These are phyloP conservation scores for Microtus montanus DNA, from an alignment of 2,113 vertebrate genomes.

Conservation along the genomic window DNA sequence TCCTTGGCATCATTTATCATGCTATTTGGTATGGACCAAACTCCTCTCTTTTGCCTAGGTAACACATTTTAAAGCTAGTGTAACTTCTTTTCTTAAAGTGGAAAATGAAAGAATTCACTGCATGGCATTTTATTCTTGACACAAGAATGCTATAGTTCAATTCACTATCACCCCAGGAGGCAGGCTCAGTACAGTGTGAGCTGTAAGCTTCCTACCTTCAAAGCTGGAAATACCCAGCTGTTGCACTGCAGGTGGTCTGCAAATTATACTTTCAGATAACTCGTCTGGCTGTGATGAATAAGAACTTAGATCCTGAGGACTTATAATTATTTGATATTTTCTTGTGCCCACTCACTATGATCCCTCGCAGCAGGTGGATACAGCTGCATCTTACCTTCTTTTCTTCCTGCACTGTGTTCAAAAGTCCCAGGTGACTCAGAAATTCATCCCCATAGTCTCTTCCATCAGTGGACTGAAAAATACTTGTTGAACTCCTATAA, in stretches of 20 bases:
- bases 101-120: background rate
- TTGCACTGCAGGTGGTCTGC: background rate
- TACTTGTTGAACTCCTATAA: background rate
- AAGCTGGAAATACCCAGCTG: constrained; percentile 51
- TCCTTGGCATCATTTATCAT: background rate
- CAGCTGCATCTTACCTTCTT: background rate
- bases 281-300: constrained; percentile 53
- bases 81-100: background rate
- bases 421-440: constrained; percentile 21
- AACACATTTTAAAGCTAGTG: constrained; percentile 18
- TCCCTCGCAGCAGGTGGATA: background rate
- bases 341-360: constrained; percentile 47
- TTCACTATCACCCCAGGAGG: constrained; percentile 30
- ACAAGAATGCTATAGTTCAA: constrained; percentile 14
- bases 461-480: constrained; percentile 12
- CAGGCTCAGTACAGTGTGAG: background rate
- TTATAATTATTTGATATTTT: constrained; percentile 60
- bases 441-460: background rate
- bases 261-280: constrained; percentile 62
- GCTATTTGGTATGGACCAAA: background rate
- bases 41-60: background rate
- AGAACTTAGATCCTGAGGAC: constrained; percentile 54
- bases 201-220: background rate
- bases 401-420: background rate
- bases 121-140: constrained; percentile 31